Conservation (phyloP, 2,888 invertebrate species). For the Sacculina carcini region DNA sequence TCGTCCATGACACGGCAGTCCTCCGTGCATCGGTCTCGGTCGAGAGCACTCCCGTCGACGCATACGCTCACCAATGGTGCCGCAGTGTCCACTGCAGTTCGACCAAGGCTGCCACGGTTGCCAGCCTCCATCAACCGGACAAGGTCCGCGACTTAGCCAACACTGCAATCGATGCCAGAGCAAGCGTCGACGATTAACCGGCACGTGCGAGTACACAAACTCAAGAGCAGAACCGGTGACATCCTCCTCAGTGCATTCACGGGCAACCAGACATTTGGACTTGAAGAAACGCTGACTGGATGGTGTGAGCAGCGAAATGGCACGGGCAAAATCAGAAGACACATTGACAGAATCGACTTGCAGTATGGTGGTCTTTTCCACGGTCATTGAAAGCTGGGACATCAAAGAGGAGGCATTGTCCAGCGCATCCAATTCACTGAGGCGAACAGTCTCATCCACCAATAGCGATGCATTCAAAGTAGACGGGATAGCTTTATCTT, state of each 20-base stretch:
- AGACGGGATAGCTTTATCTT: too few species aligned
- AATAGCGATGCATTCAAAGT: too few species aligned
- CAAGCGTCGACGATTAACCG: not conserved
- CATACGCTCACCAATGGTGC: not conserved
- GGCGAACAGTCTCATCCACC: too few species aligned
- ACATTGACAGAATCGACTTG: too few species aligned
- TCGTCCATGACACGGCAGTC: not conserved
- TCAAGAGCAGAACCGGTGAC: not conserved
- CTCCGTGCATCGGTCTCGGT: not conserved
- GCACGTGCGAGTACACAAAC: not conserved
- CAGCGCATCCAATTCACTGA: too few species aligned
- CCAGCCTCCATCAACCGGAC: not conserved
- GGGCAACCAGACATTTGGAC: not conserved
- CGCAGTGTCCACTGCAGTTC: not conserved
- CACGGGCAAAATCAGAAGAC: not conserved
- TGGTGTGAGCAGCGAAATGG: not conserved
- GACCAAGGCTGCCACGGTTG: not conserved
- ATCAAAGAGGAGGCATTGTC: too few species aligned
- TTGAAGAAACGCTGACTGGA: not conserved
- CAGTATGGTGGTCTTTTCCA: too few species aligned
- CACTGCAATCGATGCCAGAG: conserved; percentile 1
- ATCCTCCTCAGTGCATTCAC: not conserved
- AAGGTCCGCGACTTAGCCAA: not conserved
- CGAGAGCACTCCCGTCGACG: not conserved
- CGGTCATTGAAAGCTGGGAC: too few species aligned